Evolutionary conservation across 2,113 vertebrate species (phyloP), one percentile per base, ranked within the genome.

Genomic region (Hippocampus barbouri): DNA sequence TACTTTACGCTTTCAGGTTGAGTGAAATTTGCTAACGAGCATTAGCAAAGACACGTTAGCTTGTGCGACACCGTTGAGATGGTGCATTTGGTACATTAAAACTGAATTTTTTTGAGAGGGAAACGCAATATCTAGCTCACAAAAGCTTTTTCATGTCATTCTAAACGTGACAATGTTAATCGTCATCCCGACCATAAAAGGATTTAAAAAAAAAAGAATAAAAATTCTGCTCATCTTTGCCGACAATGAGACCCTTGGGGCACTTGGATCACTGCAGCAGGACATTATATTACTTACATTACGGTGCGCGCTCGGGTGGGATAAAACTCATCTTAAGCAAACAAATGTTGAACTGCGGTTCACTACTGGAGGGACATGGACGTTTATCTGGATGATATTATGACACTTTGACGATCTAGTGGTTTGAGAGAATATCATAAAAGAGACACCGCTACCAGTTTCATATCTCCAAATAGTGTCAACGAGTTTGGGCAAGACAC

Each of bases 401-500:
- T 49, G 45, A 70, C 62, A 70, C 40, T 70, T 45, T 66, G 43
- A 56, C 45, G 61, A 64, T 9, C 57, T 23, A 11, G 23, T 27
- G 23, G 68, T 68, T 71, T 40, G 65, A 60, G 56, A 57, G 54
- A 51, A 66, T 66, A 34, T 45, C 47, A 73, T 68, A 62, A 71
- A 49, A 34, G 25, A 71, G 72, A 70, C 63, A 45, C 60, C 20
- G 10, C 61, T 1, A 12, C 64, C 41, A 59, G 21, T 68, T 51
- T 23, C 25, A 49, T 67, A 30, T 30, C 21, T 40, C 34, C 49
- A 69, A 34, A 43, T 45, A 38, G 45, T 18, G 61, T 54, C 40
- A 59, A 68, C 2, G n/a, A 41, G 61, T 47, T 45, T 38, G 23
- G 45, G 20, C 53, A 16, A 12, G 54, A 40, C 53, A 73, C 10